Base-by-base conservation (phyloP, 2,888 invertebrate species). In the Apodemia mormo region DNA sequence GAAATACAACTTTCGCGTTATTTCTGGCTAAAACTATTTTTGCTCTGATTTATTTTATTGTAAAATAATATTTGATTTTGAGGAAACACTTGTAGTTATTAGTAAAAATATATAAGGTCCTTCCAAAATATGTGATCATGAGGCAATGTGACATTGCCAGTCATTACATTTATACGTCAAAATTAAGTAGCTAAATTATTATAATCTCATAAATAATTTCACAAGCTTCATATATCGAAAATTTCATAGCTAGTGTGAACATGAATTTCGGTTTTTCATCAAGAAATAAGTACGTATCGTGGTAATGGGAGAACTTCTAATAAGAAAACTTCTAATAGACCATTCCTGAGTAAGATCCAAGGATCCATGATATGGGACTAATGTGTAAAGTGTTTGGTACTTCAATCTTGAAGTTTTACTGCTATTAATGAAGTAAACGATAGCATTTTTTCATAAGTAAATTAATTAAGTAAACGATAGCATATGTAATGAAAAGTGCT, bases 321-420 rank as follows among this genome's bases (percentile, higher is more conserved):
- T 92, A 92, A 92, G 92, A 92, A 92, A 92, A 92, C 90, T 92
- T 92, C 81, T 89, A 88, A 90, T 89, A 84, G 90, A 86, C 85
- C 86, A 84, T 88, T 90, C 86, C 82, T 82, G 86, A 88, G 87
- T 88, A 83, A 82, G 85, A 88, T 87, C 83, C 80, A 79, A 81
- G 82, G 76, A 78, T n/a, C n/a, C n/a, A 79, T 81, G 88, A 88
- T 90, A 88, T 85, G 80, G 76, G 74, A 82, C 85, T 89, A 89
- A 91, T 90, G 88, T 88, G 86, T 80, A 83, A 84, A 81, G 82
- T 79, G 80, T 77, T 77, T 72, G 76, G 77, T 49, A 49, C 49
- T 12, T 12, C 14, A 49, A 22, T 22, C 22, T 22, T 22, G 22
- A 0, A 49, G 49, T 14, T 14, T 22, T 14, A 49, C 49, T 14